Evolutionary conservation across 30 jellyfish, hydroid and myxozoan species (phyloP).

Genomic region (Aurelia coerulea): DNA sequence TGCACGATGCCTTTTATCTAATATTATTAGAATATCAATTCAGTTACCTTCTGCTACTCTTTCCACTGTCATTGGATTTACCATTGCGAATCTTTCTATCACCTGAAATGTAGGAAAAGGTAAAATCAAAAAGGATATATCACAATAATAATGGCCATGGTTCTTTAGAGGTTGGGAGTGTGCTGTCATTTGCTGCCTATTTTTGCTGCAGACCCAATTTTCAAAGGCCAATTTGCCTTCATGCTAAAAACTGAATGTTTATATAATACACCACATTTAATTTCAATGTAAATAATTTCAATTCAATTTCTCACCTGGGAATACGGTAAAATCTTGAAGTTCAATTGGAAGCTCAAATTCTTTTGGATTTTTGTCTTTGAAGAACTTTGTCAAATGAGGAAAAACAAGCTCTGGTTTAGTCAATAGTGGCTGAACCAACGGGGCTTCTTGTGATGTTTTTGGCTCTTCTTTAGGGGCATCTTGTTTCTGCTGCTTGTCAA

Average conservation of each 20-base stretch:
- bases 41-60: conserved; percentile 25
- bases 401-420: conserved; percentile 63
- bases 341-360: conserved; percentile 90
- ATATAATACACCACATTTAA: conserved; percentile 3
- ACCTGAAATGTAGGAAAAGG: conserved; percentile 33
- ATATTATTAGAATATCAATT: background rate
- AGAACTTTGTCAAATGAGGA: conserved; percentile 75
- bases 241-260: no score
- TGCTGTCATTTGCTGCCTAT: no score
- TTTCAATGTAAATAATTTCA: conserved; percentile 45
- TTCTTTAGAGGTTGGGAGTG: no score
- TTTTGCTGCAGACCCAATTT: no score
- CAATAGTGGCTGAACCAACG: conserved; percentile 8
- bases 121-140: no score
- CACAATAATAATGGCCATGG: no score
- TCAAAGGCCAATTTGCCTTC: no score
- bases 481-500: conserved; percentile 69
- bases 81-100: conserved; percentile 80
- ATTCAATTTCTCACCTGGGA: conserved; percentile 93
- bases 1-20: no score
- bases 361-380: conserved; percentile 87
- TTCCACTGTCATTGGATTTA: conserved; percentile 51
- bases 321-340: conserved; percentile 89
- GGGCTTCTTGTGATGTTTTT: conserved; percentile 22
- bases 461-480: conserved; percentile 58